A percentile compares a stretch with the other conserved stretches of the same genome.
Evolutionary conservation across 2,888 invertebrate species (phyloP).

Genomic region (Philonicus albiceps): DNA sequence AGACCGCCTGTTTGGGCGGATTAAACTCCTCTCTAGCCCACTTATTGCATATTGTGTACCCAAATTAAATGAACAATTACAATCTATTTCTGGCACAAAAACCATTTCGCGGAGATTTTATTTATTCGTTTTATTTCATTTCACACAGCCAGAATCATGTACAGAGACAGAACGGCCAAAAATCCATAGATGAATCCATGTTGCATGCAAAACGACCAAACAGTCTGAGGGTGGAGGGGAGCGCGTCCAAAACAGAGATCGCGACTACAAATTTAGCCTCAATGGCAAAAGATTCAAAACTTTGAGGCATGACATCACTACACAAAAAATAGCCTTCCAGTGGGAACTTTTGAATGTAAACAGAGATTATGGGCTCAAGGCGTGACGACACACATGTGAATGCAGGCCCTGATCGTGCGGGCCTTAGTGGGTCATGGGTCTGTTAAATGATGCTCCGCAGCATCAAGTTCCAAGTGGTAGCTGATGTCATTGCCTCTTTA

Average conservation of each 20-base stretch:
- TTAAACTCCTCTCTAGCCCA: neutral
- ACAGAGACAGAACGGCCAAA: neutral
- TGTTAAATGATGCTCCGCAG: neutral
- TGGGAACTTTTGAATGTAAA: neutral
- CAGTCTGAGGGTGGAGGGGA: too few relatives aligned
- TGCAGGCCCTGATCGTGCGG: neutral
- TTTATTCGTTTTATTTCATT: neutral
- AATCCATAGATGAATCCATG: neutral
- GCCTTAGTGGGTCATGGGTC: neutral
- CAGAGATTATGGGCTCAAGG: neutral
- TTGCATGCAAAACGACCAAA: neutral
- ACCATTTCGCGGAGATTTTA: neutral
- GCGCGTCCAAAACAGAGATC: neutral
- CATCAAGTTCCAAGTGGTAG: neutral
- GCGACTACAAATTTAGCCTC: neutral
- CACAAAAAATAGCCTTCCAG: slow-evolving; percentile 2
- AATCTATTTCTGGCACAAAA: neutral
- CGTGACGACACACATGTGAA: neutral
- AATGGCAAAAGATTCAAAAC: neutral
- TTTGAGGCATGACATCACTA: slow-evolving; percentile 21
- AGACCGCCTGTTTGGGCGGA: neutral
- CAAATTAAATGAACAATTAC: neutral
- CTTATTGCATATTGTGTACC: neutral
- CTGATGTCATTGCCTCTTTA: neutral
- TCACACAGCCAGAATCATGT: neutral